Percentiles rank a stretch among this genome's conserved stretches.
Evolutionary conservation across 2,797 vertebrate genomes (phyloP).

Genomic region (Sebastes melanostomus): DNA sequence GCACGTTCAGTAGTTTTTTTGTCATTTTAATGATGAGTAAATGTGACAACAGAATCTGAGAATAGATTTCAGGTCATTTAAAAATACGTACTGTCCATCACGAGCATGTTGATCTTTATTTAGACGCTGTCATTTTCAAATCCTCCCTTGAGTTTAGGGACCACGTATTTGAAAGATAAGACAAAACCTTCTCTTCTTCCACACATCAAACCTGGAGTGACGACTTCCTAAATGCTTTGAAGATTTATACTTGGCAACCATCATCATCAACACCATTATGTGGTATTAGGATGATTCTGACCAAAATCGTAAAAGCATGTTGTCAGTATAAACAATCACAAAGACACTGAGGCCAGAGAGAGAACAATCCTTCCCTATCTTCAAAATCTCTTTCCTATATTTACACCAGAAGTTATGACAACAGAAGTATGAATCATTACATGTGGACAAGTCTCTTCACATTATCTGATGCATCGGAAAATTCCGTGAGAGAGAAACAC

Average conservation of each 20-base stretch:
- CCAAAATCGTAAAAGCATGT: background rate
- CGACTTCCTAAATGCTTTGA: slow-evolving; percentile 28
- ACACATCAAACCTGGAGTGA: slow-evolving; percentile 20
- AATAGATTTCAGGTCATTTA: slow-evolving; percentile 55
- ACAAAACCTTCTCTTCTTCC: slow-evolving; percentile 4
- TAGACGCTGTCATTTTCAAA: slow-evolving; percentile 46
- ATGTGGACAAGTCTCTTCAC: background rate
- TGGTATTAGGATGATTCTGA: background rate
- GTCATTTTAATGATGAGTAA: slow-evolving; percentile 3
- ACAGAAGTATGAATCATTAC: background rate
- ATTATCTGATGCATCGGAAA: slow-evolving; percentile 27
- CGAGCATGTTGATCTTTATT: slow-evolving; percentile 39
- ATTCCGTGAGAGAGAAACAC: background rate
- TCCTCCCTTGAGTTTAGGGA: slow-evolving; percentile 21
- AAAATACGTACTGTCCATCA: slow-evolving; percentile 44
- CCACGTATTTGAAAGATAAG: slow-evolving; percentile 8
- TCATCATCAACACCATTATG: background rate
- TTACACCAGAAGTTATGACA: background rate
- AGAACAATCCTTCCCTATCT: background rate
- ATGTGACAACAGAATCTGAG: background rate
- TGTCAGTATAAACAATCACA: background rate
- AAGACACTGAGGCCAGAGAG: background rate
- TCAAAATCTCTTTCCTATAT: background rate
- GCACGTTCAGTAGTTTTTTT: background rate
- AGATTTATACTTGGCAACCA: slow-evolving; percentile 4